Conservation (phyloP, 2,797 vertebrate genomes). For the Sphenodon punctatus region DNA sequence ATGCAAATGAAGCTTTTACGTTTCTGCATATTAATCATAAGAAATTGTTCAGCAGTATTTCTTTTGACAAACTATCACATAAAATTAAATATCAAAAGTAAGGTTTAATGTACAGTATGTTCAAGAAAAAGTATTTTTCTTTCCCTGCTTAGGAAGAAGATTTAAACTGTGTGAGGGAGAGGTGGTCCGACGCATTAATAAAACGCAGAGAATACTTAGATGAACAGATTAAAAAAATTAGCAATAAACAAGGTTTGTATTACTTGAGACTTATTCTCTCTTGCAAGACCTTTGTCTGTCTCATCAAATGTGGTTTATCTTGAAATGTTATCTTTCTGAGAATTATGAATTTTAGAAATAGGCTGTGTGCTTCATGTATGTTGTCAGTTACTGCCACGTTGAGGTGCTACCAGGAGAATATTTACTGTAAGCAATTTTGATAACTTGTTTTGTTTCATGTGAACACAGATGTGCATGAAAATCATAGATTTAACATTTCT, state of each 20-base stretch:
- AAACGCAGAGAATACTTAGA: conserved; percentile 96
- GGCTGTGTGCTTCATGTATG: too few species aligned
- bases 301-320: too few species aligned
- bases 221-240: conserved; percentile 97
- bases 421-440: background rate
- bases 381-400: too few species aligned
- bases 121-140: conserved; percentile 13
- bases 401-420: too few species aligned
- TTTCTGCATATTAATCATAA: conserved; percentile 45
- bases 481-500: background rate
- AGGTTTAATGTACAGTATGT: background rate
- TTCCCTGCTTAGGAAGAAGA: conserved; percentile 89
- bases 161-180: conserved; percentile 92
- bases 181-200: conserved; percentile 95
- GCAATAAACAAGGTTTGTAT: conserved; percentile 90
- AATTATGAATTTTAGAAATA: too few species aligned
- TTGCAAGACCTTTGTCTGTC: background rate
- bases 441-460: background rate
- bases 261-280: background rate
- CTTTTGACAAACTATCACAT: conserved; percentile 36
- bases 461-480: background rate
- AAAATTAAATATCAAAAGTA: background rate
- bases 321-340: too few species aligned
- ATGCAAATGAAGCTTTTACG: conserved; percentile 18
- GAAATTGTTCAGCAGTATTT: conserved; percentile 51